Evolutionary conservation across 2,797 vertebrate species (phyloP), one percentile per base, ranked within the genome.

Genomic region (Melanogrammus aeglefinus): DNA sequence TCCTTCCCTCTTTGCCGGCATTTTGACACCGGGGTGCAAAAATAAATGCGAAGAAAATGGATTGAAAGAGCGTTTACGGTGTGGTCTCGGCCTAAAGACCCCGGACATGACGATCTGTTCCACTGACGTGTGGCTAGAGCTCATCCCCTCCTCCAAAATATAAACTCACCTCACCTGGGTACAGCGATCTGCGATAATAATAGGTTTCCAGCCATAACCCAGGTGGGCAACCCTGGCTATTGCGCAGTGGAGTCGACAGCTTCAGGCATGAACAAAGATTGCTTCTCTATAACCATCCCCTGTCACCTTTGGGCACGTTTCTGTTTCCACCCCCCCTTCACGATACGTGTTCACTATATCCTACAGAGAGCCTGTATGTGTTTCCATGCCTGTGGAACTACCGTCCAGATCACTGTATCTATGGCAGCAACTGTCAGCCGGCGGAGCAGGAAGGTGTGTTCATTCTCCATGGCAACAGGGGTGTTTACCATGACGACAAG

Each of bases 381-480:
- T 97, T 99, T 81, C 95, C 97, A 1, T 99, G 97, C 88, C 96
- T 97, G 79, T 99, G 97, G 97, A 99, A 99, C 93, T 99, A 99
- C 74, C 96, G 97, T n/a, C 97, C 98, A 79, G 97, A 99, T 90
- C 97, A 98, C 86, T 99, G 72, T 27, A 73, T 73, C 18, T 73
- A 73, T 13, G 72, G 72, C 72, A 73, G 72, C 39, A 76, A 76
- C 51, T 63, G 33, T 77, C 36, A 44, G n/a, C 66, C 24, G 72
- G 72, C 72, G 2, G 72, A 94, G 51, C 82, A 86, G 51, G 94
- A 95, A 81, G 97, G 97, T 73, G 94, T 99, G 90, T 97, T 96
- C 90, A 94, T 99, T 91, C 97, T 99, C 90, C 98, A 99, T 90
- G 98, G 98, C 80, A 99, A 98, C 90, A 94, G 97, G 86, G 98